Percentiles rank a stretch among this genome's conserved stretches.
These are phyloP conservation scores for Micronisus gabar DNA, from an alignment of 2,113 vertebrate species.

Conservation along the genomic window DNA sequence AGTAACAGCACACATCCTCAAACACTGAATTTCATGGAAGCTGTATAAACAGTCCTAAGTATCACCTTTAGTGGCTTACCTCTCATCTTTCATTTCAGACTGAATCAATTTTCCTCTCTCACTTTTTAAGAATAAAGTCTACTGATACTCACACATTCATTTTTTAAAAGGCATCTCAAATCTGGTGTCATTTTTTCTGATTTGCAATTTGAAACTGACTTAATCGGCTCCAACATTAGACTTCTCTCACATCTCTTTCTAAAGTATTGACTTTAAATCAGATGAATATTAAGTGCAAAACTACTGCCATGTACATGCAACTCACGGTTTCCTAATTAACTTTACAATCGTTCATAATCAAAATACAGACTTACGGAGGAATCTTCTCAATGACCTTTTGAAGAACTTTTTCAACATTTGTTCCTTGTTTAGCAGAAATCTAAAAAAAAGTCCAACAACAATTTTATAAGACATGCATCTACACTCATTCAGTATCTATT, in stretches of 20 bases:
- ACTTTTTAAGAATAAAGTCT: background rate
- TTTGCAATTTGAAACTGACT: background rate
- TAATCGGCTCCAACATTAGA: background rate
- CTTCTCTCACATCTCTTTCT: background rate
- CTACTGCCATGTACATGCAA: background rate
- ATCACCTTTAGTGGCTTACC: background rate
- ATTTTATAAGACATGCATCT: background rate
- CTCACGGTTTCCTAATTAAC: background rate
- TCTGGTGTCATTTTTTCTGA: background rate
- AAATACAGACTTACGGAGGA: slow-evolving; percentile 84
- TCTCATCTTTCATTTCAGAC: background rate
- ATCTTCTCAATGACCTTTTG: slow-evolving; percentile 86
- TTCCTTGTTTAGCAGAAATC: slow-evolving; percentile 96
- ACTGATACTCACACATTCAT: background rate
- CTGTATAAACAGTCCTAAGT: background rate
- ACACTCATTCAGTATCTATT: background rate
- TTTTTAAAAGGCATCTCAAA: background rate
- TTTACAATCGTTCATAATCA: background rate
- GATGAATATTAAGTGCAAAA: background rate
- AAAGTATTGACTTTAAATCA: background rate
- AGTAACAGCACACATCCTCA: background rate
- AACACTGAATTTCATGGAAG: background rate
- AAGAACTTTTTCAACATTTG: slow-evolving; percentile 88
- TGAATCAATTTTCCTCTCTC: background rate
- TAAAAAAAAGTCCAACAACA: slow-evolving; percentile 54